phyloP scores from a whole-genome alignment of 2,888 invertebrate species.

The Copidosoma aretas region DNA sequence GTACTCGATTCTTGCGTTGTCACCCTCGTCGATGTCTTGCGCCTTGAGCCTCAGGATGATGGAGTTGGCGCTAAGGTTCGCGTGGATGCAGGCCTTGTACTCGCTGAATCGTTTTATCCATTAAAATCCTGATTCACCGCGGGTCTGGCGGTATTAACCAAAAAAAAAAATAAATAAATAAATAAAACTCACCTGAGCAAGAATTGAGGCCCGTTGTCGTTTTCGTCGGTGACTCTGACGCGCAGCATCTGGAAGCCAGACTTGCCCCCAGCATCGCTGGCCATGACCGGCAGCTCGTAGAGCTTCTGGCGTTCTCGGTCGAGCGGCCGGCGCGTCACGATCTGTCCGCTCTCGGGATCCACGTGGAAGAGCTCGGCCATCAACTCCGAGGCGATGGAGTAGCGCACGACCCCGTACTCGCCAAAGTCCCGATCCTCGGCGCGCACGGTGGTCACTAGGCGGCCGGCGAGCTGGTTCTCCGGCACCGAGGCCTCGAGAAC shows the following conservation, averaged over 20 bases:
- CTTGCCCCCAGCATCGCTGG: slow-evolving; percentile 82
- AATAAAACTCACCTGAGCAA: too few species aligned
- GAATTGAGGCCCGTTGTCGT: slow-evolving; percentile 84
- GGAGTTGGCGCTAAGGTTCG: slow-evolving; percentile 67
- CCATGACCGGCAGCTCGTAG: slow-evolving; percentile 81
- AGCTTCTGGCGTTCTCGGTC: slow-evolving; percentile 76
- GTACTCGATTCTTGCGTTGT: slow-evolving; percentile 76
- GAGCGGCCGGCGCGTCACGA: slow-evolving; percentile 73
- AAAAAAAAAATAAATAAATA: too few species aligned
- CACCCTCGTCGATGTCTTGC: slow-evolving; percentile 79
- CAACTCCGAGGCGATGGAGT: slow-evolving; percentile 78
- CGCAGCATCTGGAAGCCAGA: slow-evolving; percentile 77
- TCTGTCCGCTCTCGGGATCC: slow-evolving; percentile 74
- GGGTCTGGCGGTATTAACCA: too few species aligned
- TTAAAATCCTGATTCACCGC: too few species aligned
- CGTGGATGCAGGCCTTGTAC: slow-evolving; percentile 77
- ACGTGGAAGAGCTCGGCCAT: slow-evolving; percentile 77
- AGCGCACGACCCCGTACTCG: slow-evolving; percentile 76
- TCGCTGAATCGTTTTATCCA: too few species aligned
- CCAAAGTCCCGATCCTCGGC: slow-evolving; percentile 86
- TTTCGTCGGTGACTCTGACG: slow-evolving; percentile 82
- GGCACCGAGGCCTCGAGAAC: slow-evolving; percentile 79
- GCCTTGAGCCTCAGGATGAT: slow-evolving; percentile 74
- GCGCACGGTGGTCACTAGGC: slow-evolving; percentile 74
- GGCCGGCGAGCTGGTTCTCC: slow-evolving; percentile 82